Evolutionary conservation across 2,888 invertebrate species (phyloP).

Genomic region (Allophyes oxyacanthae): DNA sequence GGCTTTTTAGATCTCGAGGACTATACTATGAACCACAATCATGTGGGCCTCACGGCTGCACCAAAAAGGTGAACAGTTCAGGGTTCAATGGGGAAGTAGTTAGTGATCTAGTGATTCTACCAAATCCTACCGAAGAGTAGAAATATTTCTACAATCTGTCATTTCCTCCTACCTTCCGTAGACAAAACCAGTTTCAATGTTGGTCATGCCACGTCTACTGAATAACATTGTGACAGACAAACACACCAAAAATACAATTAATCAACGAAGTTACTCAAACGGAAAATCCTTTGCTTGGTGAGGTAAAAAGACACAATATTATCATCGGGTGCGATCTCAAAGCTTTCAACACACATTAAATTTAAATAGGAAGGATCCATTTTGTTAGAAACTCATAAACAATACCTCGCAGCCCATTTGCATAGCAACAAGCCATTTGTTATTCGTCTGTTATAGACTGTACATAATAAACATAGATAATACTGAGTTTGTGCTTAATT

Average conservation of each 20-base stretch:
- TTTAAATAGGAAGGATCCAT: constrained; percentile 27
- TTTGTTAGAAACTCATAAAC: constrained; percentile 50
- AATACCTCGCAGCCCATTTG: constrained; percentile 39
- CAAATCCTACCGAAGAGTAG: too few species aligned
- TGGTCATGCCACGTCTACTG: too few species aligned
- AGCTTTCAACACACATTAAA: constrained; percentile 34
- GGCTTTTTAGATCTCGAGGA: too few species aligned
- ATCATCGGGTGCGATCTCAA: constrained; percentile 22
- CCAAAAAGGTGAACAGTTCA: too few species aligned
- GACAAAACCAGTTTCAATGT: too few species aligned
- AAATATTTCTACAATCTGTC: too few species aligned
- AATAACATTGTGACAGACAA: too few species aligned
- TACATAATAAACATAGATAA: constrained; percentile 28
- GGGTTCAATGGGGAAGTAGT: too few species aligned
- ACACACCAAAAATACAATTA: background rate
- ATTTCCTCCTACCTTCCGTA: too few species aligned
- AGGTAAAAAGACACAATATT: constrained; percentile 15
- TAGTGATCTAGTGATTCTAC: too few species aligned
- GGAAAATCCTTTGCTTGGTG: background rate
- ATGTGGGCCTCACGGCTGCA: too few species aligned
- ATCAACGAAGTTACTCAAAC: background rate
- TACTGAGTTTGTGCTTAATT: constrained; percentile 28
- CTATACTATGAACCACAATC: too few species aligned
- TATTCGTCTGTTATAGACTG: constrained; percentile 32
- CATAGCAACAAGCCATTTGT: constrained; percentile 47